These are phyloP conservation scores for Drosophila mauritiana DNA, from an alignment of 1,140 invertebrate species.

Conservation along the genomic window DNA sequence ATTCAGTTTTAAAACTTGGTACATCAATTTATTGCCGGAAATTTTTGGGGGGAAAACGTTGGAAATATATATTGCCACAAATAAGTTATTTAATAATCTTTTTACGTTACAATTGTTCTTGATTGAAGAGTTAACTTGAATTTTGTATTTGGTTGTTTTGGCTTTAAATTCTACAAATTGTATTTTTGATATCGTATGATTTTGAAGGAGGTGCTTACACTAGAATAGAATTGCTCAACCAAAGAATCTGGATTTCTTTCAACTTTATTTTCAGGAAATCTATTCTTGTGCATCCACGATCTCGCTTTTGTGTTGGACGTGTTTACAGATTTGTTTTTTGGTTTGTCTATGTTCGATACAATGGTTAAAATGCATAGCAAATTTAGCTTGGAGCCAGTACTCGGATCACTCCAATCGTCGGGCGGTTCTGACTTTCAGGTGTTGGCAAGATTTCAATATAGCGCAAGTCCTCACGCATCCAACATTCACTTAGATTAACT, in stretches of 20 bases:
- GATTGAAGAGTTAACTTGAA: conserved; percentile 30
- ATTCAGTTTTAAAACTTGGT: conserved; percentile 27
- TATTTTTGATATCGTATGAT: conserved; percentile 43
- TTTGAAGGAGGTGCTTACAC: conserved; percentile 12
- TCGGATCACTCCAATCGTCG: conserved; percentile 1
- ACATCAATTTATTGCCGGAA: conserved; percentile 55
- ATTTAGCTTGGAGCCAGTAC: conserved; percentile 26
- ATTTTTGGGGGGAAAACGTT: conserved; percentile 27
- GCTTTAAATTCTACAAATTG: conserved; percentile 40
- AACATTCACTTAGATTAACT: conserved; percentile 21
- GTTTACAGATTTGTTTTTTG: conserved; percentile 24
- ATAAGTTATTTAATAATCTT: conserved; percentile 32
- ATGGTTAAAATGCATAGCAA: conserved; percentile 39
- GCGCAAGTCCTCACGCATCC: conserved; percentile 7
- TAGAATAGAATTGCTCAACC: conserved; percentile 18
- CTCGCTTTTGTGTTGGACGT: conserved; percentile 27
- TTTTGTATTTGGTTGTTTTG: conserved; percentile 55
- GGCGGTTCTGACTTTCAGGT: conserved; percentile 11
- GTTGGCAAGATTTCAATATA: conserved; percentile 35
- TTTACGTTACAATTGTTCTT: conserved; percentile 50
- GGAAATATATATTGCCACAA: conserved; percentile 41
- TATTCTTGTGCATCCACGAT: conserved; percentile 17
- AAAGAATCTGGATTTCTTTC: background rate
- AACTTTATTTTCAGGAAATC: conserved; percentile 9
- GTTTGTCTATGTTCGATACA: conserved; percentile 11